These are phyloP conservation scores for Delichon dasypus DNA, from an alignment of 2,797 vertebrate genomes.

Conservation along the genomic window DNA sequence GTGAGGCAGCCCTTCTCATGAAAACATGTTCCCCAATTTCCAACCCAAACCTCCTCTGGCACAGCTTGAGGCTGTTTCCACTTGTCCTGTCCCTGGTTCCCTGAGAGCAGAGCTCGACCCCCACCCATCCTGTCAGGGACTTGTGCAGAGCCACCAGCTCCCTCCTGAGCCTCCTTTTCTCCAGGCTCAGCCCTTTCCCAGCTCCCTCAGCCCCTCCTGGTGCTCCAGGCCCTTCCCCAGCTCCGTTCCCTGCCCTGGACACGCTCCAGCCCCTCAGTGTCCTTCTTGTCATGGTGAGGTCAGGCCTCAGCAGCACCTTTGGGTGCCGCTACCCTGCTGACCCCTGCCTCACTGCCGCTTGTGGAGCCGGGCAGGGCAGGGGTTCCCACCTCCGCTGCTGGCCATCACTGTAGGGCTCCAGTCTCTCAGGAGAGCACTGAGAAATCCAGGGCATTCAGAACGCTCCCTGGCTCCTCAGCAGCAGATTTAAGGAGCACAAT, in stretches of 20 bases:
- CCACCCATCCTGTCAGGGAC: not conserved
- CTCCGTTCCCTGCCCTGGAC: rapidly evolving
- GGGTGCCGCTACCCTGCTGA: not conserved
- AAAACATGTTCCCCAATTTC: not conserved
- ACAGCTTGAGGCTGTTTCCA: rapidly evolving
- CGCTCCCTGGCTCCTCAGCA: not conserved
- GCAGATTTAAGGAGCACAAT: not conserved
- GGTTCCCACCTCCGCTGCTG: rapidly evolving
- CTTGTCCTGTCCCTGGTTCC: not conserved
- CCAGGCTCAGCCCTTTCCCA: not conserved
- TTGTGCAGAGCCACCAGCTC: not conserved
- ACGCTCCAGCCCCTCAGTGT: not conserved
- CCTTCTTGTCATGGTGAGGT: too few species aligned
- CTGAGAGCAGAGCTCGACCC: not conserved
- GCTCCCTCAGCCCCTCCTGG: not conserved
- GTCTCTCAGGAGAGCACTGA: rapidly evolving
- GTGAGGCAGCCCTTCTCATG: not conserved
- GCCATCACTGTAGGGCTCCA: rapidly evolving
- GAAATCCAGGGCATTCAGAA: not conserved
- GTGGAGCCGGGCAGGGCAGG: not conserved
- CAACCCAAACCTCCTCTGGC: not conserved
- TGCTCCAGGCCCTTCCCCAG: not conserved
- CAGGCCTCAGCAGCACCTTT: not conserved
- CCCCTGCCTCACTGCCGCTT: rapidly evolving
- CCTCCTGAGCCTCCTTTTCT: not conserved